phyloP scores from a whole-genome alignment of 2,113 vertebrate species.

The Grammomys surdaster region DNA sequence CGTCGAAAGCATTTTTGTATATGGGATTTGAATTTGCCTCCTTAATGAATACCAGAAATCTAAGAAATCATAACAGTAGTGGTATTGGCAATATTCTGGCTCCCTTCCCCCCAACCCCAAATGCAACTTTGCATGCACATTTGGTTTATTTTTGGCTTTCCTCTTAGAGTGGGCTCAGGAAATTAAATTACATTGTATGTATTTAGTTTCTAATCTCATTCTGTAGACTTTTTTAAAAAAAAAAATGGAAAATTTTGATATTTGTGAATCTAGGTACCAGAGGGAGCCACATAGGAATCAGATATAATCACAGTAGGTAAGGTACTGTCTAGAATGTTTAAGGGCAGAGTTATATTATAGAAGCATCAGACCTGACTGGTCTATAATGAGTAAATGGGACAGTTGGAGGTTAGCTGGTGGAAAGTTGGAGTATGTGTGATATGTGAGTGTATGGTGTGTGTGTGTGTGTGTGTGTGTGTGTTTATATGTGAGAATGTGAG shows the following conservation, averaged over 20 bases:
- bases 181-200: constrained; percentile 65
- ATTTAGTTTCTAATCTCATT: constrained; percentile 60
- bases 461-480: background rate
- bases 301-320: background rate
- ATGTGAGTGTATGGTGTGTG: background rate
- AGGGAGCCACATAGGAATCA: background rate
- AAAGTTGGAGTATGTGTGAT: background rate
- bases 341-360: background rate
- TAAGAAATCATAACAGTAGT: background rate
- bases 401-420: background rate
- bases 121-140: background rate
- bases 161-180: constrained; percentile 55
- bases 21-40: background rate
- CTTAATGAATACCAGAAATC: background rate
- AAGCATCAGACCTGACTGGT: background rate
- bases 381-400: background rate
- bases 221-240: background rate
- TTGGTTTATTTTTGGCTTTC: constrained; percentile 64
- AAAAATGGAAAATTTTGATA: background rate
- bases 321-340: background rate
- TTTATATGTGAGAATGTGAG: background rate
- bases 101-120: no score
- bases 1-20: background rate
- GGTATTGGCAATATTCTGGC: background rate
- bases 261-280: background rate